Evolutionary conservation across 2,888 invertebrate species (phyloP).

Genomic region (Agapetus fuscipes): DNA sequence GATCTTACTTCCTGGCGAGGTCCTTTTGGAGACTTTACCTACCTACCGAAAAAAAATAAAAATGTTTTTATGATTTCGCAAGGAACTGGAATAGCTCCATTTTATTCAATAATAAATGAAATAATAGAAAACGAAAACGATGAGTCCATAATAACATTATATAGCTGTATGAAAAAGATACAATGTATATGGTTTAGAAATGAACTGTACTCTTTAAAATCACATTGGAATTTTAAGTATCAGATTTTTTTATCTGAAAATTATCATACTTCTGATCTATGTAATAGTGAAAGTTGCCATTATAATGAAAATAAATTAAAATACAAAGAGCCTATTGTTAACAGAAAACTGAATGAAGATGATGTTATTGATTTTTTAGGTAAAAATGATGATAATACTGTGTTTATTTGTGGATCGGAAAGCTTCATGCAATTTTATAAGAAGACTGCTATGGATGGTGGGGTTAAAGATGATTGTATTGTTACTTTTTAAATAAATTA

Average conservation of each 20-base stretch:
- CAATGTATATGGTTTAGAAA: slow-evolving; percentile 52
- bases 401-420: slow-evolving; percentile 53
- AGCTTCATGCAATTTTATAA: slow-evolving; percentile 45
- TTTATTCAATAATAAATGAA: slow-evolving; percentile 50
- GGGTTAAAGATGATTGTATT: slow-evolving; percentile 29
- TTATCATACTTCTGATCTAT: neutral
- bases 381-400: slow-evolving; percentile 29
- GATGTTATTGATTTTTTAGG: slow-evolving; percentile 31
- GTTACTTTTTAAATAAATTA: slow-evolving; percentile 21
- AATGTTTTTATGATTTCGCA: slow-evolving; percentile 47
- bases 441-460: slow-evolving; percentile 26
- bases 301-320: slow-evolving; percentile 24
- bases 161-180: slow-evolving; percentile 50
- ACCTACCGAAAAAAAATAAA: slow-evolving; percentile 35
- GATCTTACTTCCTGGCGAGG: slow-evolving; percentile 58
- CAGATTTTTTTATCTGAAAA: slow-evolving; percentile 32
- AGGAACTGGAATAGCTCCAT: slow-evolving; percentile 68
- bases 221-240: slow-evolving; percentile 69
- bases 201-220: slow-evolving; percentile 46
- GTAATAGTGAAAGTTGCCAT: neutral
- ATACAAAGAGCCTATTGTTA: slow-evolving; percentile 45
- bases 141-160: slow-evolving; percentile 50
- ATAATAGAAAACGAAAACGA: slow-evolving; percentile 59
- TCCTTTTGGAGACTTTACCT: slow-evolving; percentile 54
- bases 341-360: slow-evolving; percentile 29